Evolutionary conservation across 2,888 invertebrate species (phyloP).

Genomic region (Cenopis cana): DNA sequence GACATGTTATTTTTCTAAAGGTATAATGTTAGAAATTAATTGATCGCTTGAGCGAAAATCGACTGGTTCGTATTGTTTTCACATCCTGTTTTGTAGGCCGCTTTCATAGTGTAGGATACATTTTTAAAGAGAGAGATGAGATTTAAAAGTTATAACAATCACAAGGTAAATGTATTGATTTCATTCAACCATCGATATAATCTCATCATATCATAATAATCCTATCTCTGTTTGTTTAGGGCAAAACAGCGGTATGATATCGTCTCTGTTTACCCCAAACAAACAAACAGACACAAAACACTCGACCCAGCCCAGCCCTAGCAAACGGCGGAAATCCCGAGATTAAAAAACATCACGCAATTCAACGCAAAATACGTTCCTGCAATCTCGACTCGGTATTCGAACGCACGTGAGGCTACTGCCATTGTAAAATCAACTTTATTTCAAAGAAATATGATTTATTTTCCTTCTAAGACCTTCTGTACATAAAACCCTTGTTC

Average conservation of each 20-base stretch:
- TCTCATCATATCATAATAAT: neutral
- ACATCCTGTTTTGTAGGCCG: no score
- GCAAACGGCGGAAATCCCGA: slow-evolving; percentile 20
- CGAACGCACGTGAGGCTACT: slow-evolving; percentile 64
- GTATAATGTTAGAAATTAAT: no score
- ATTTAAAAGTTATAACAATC: no score
- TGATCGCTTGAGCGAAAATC: no score
- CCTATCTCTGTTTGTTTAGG: no score
- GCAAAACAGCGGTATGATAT: neutral
- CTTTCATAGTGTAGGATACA: no score
- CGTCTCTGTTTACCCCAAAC: neutral
- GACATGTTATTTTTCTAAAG: no score
- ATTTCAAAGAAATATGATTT: neutral
- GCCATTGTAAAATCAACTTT: slow-evolving; percentile 8
- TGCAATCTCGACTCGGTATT: slow-evolving; percentile 48
- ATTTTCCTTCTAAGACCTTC: neutral
- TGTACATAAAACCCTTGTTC: slow-evolving; percentile 1
- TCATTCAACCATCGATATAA: no score
- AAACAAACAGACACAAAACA: slow-evolving; percentile 21
- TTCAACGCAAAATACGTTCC: slow-evolving; percentile 27
- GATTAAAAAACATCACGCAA: slow-evolving; percentile 33
- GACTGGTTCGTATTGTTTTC: no score
- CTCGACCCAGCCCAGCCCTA: neutral
- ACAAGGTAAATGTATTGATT: no score
- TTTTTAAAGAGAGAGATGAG: no score